phyloP scores from a whole-genome alignment of 2,113 vertebrate species.

The Aphelocoma coerulescens region DNA sequence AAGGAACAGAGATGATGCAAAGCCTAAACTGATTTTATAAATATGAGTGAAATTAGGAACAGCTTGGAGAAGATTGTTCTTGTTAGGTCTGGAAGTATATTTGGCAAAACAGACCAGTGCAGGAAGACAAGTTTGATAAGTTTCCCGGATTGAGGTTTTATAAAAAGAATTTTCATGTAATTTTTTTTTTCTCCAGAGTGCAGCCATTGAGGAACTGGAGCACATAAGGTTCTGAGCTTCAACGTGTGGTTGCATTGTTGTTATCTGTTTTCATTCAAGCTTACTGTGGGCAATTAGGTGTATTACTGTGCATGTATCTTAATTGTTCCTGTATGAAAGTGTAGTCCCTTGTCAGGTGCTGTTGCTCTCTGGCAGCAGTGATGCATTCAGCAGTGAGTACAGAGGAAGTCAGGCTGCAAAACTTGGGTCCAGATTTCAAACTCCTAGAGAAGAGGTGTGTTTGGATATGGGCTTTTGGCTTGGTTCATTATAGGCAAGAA shows the following conservation, averaged over 20 bases:
- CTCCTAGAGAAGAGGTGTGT: not conserved
- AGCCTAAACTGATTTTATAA: not conserved
- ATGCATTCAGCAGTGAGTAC: not conserved
- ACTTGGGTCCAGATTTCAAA: not conserved
- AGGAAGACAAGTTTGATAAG: not conserved
- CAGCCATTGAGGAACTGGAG: not conserved
- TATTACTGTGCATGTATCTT: not conserved
- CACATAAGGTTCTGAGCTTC: not conserved
- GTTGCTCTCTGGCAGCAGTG: not conserved
- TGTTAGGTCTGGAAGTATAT: conserved; percentile 1
- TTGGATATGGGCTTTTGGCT: conserved; percentile 20
- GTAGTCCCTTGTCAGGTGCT: not conserved
- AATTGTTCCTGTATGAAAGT: not conserved
- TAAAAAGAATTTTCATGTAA: not conserved
- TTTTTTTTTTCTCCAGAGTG: not conserved
- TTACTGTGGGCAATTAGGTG: not conserved
- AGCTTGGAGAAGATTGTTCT: conserved; percentile 13
- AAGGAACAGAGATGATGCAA: not conserved
- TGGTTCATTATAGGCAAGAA: not conserved
- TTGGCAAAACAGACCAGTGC: not conserved
- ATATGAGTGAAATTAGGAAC: conserved; percentile 16
- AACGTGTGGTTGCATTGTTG: not conserved
- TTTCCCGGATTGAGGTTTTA: conserved; percentile 10
- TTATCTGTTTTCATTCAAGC: not conserved
- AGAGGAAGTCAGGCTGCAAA: not conserved